phyloP scores from a whole-genome alignment of 23 tunicate genomes.

The Ascidia mentula region DNA sequence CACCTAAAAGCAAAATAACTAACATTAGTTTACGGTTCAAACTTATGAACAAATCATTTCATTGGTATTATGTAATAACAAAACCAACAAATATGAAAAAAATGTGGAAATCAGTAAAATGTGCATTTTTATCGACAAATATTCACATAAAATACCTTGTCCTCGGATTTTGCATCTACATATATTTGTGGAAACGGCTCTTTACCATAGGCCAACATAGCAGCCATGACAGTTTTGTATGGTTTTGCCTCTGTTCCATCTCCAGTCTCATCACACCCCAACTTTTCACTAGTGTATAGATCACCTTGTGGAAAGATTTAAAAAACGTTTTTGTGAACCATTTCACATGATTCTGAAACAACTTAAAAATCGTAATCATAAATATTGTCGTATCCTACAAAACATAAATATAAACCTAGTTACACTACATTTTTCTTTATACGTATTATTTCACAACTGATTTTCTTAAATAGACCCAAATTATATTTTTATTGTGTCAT shows the following conservation, averaged over 20 bases:
- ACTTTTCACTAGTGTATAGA: constrained; percentile 77
- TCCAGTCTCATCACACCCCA: constrained; percentile 76
- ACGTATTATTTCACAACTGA: too few relatives aligned
- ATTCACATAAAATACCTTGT: constrained; percentile 14
- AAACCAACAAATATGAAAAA: too few relatives aligned
- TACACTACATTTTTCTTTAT: too few relatives aligned
- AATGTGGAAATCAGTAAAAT: neutral
- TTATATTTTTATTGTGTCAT: too few relatives aligned
- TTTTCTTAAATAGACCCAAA: too few relatives aligned
- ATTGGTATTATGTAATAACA: too few relatives aligned
- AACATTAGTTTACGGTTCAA: neutral
- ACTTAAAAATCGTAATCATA: too few relatives aligned
- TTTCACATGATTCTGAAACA: too few relatives aligned
- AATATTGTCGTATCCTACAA: too few relatives aligned
- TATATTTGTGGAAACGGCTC: constrained; percentile 65
- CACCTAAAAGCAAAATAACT: constrained; percentile 17
- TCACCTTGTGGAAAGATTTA: constrained; percentile 33
- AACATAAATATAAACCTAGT: too few relatives aligned
- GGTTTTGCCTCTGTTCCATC: constrained; percentile 74
- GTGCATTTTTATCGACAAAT: neutral
- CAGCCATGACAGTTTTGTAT: constrained; percentile 72
- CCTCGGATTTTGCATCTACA: constrained; percentile 81
- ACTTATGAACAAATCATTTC: neutral
- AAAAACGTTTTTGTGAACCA: too few relatives aligned
- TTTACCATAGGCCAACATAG: constrained; percentile 34